Evolutionary conservation across 2,113 vertebrate species (phyloP).

Genomic region (Sarotherodon lohbergeri): DNA sequence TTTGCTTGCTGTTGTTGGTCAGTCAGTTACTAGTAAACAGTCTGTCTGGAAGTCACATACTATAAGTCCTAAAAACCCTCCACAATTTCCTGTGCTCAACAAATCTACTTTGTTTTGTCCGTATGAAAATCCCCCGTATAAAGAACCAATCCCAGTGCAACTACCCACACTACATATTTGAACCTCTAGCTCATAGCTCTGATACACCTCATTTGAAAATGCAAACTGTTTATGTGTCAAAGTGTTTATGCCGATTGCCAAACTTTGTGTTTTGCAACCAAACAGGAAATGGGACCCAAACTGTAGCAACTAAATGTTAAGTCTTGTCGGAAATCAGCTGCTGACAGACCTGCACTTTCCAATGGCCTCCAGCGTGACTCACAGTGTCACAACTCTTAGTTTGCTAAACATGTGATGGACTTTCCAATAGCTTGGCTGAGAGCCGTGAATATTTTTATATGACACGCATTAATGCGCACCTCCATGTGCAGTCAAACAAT

Average conservation of each 20-base stretch:
- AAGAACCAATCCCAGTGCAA: background rate
- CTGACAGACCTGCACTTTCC: background rate
- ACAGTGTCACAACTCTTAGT: background rate
- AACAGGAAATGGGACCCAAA: background rate
- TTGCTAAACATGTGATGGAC: background rate
- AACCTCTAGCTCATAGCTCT: background rate
- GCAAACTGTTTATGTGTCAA: background rate
- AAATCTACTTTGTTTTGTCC: background rate
- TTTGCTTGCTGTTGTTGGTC: background rate
- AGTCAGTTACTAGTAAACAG: background rate
- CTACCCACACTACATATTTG: background rate
- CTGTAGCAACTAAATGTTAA: background rate
- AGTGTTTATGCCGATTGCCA: background rate
- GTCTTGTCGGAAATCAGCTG: background rate
- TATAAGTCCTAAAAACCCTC: background rate
- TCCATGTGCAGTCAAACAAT: conserved; percentile 41
- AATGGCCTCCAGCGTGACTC: background rate
- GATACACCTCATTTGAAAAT: background rate
- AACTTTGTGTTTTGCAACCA: background rate
- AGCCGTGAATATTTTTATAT: background rate
- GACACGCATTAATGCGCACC: background rate
- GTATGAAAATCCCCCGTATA: background rate
- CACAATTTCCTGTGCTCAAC: background rate
- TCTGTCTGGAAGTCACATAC: background rate
- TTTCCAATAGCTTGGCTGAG: background rate